Evolutionary conservation across 2,888 invertebrate genomes (phyloP).

Genomic region (Seladonia tumulorum): DNA sequence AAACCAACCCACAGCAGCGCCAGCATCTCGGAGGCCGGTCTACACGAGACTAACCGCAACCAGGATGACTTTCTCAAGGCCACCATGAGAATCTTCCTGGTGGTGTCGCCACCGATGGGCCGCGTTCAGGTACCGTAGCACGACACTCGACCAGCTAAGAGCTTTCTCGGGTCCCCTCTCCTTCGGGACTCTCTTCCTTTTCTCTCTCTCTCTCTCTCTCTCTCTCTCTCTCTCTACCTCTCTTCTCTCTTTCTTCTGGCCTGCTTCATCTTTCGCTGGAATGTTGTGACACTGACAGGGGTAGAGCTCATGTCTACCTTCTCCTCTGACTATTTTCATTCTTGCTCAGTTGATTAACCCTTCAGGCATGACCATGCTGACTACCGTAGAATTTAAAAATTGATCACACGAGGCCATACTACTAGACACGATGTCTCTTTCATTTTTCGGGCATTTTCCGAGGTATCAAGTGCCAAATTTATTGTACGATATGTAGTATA

Average conservation of each 20-base stretch:
- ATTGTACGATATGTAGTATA: no score
- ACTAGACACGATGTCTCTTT: no score
- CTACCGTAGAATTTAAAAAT: no score
- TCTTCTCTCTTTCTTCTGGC: not conserved
- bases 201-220: not conserved
- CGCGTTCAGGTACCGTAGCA: slow-evolving; percentile 85
- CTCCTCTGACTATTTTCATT: not conserved
- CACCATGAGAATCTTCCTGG: slow-evolving; percentile 90
- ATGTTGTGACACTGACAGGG: not conserved
- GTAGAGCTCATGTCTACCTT: not conserved
- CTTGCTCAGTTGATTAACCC: not conserved
- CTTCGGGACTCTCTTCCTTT: not conserved
- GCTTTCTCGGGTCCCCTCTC: not conserved
- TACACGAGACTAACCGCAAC: slow-evolving; percentile 80
- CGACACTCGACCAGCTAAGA: not conserved
- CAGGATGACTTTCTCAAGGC: slow-evolving; percentile 90
- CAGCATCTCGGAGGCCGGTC: slow-evolving; percentile 71
- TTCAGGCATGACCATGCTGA: not conserved
- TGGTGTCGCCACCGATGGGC: slow-evolving; percentile 89
- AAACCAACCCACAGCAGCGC: slow-evolving; percentile 74
- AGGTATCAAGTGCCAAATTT: no score
- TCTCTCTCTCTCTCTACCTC: not conserved
- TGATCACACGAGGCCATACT: no score
- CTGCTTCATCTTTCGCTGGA: not conserved
- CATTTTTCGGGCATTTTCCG: no score